Base-by-base conservation (phyloP, 2,888 invertebrate genomes). In the Labia minor region DNA sequence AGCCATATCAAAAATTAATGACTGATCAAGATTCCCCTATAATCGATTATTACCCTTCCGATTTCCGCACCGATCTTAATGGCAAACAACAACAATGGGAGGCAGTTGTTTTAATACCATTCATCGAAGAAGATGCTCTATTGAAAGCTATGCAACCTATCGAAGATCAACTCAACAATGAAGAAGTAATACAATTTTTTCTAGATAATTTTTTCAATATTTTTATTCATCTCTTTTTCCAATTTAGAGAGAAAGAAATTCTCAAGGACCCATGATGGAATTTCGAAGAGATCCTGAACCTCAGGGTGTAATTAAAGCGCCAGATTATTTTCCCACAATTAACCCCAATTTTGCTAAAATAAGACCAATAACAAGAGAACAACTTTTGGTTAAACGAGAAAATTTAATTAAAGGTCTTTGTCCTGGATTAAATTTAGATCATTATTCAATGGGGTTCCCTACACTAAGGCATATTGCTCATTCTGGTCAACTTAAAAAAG, bases 81-180 rank as follows among this genome's bases (percentile, higher is more conserved):
- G 97, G 97, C 4, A 98, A 98, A 77, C 85, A 85, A 73, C 91
- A 95, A 74, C 95, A 95, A 71, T 98, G 98, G 97, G 97, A 96
- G 76, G 95, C 95, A 0, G 89, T 96, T 0, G 92, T 95, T 1
- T 81, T 95, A 1, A 91, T 96, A 74, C 95, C 95, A 0, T 95
- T 96, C 73, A 95, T 96, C 73, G 88, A 95, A 72, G 93, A 95
- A 80, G 87, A 80, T 21, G 81, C 83, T 66, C 80, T 93, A n/a
- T 75, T 92, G 19, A 80, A 83, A 62, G 91, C 93, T 0, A 92
- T 95, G 90, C 78, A 80, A 66, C 81, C 84, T 0, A 86, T 86
- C 73, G 86, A 88, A 68, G 75, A 79, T 14, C 75, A 83, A 66
- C 78, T 96, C 21, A 86, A 86, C 0, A 76, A 78, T 0, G 88